Base-by-base conservation (phyloP, 2,797 vertebrate species). In the Apodemus agrarius region DNA sequence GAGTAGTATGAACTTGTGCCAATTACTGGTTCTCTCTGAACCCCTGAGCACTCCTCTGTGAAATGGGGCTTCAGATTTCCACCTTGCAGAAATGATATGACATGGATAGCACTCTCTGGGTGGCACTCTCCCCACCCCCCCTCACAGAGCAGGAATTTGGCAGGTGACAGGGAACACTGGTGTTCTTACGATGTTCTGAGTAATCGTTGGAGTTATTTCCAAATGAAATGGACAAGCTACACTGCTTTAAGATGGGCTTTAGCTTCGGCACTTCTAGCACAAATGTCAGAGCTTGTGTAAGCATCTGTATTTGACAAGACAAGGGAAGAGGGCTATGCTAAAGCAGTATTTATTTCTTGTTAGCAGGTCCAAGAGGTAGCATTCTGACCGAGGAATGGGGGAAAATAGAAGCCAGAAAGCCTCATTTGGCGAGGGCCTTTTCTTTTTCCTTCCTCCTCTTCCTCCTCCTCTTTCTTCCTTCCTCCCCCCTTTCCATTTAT, bases 281-380 rank as follows among this genome's bases (percentile, higher is more conserved):
- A 84, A 90, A 89, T 92, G 87, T 91, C 75, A 78, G 83, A 95
- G 59, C 74, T 96, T 95, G 46, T 67, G 6, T 29, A 84, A 89
- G 88, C 61, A 69, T 59, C 74, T 85, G 40, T 54, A 81, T 26
- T 82, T 72, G 78, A 72, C 21, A 93, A 49, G 57, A 92, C 52
- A 75, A 95, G 46, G 31, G 43, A 92, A 34, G 34, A 85, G 37
- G 59, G 17, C 54, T 49, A 61, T 83, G 54, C 63, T 43, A 14
- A 95, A 84, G 76, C 17, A 81, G 80, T 6, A 40, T 12, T 63
- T 63, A 95, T 46, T 89, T 92, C n/a, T 89, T 89, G 46, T 61
- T 69, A n/a, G 54, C 76, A 94, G 83, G 83, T 43, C 85, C 67
- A 57, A 92, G 94, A 95, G 22, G 65, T 61, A 65, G 40, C 72